Evolutionary conservation across 2,113 vertebrate genomes (phyloP), one percentile per base, ranked within the genome.

Genomic region (Helogale parvula): DNA sequence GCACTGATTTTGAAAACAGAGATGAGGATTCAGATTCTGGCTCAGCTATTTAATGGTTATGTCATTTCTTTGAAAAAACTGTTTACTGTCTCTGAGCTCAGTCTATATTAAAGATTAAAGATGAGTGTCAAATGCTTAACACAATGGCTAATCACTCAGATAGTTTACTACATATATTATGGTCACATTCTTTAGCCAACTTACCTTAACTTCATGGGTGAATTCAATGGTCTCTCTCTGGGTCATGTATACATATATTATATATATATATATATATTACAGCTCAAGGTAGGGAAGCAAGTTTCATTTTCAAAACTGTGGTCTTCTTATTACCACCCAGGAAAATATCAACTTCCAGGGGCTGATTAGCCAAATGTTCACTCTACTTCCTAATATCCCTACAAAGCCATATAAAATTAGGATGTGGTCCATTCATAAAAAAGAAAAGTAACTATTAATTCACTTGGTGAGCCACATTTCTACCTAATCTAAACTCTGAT

Each of bases 391-490:
- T 52, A 66, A 60, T 54, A 90, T 13, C 82, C 9, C 33, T 52
- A 66, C n/a, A 90, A 84, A 92, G 54, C 7, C n/a, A 76, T 41
- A 69, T 72, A 71, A 68, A 86, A 96, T 69, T 83, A 57, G 71
- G n/a, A 90, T 13, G 9, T 7, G 27, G 17, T 50, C 27, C 41
- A 50, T 63, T 84, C 33, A 35, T 7, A 88, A 33, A 72, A 93
- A 93, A 68, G 45, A 96, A 92, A 94, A 94, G 50, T 88, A 84
- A 79, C 35, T 50, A 14, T n/a, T 72, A 84, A 82, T 63, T 60
- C 33, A 88, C 45, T 52, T 92, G 69, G 47, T 65, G 76, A 83
- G 31, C 12, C 57, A 93, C 23, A 86, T 74, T 74, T 66, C 77
- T 31, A 47, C 10, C 79, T 66, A 41, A 69, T 84, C 29, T 77